Base-by-base conservation (phyloP, 2,113 vertebrate genomes). In the Channa maculata region DNA sequence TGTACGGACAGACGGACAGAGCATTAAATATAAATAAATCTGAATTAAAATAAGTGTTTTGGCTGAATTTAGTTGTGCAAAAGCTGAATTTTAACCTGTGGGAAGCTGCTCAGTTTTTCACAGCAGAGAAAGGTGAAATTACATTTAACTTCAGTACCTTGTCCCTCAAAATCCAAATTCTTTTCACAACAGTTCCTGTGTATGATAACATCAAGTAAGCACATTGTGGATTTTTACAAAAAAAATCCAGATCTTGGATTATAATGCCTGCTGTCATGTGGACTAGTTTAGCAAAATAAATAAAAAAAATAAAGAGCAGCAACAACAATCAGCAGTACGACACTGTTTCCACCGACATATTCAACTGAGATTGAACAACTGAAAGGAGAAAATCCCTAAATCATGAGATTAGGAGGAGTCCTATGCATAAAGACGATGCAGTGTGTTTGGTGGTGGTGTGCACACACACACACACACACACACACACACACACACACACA, bases 1-100 rank as follows among this genome's bases (percentile, higher is more conserved):
- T 99, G 91, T 2, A 79, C 12, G 45, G 54, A 91, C 81, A 39
- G 65, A 91, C 6, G 3, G 8, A 0, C 24, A 24, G 24, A 24
- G 24, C 24, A 24, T 24, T 24, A 24, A 24, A 24, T 24, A 24
- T 24, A 24, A 24, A 24, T 1, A 24, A 24, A 24, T 24, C 24
- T 24, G 24, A 24, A 24, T 24, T 24, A 24, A 24, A 24, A 24
- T 24, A 24, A 24, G 24, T 63, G 63, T 61, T 9, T 33, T 50
- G 38, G 73, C 11, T 68, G n/a, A 61, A 39, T 24, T 24, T 24
- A 24, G 39, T 33, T 33, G 5, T 34, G 36, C 36, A 50, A 33
- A 52, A 65, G 34, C 37, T 80, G 34, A 70, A 57, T 0, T 43
- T 15, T 69, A 65, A 70, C 53, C 60, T 53, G 11, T 63, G 49